phyloP scores from a whole-genome alignment of 1,140 invertebrate genomes.

The Meloidogyne hapla region DNA sequence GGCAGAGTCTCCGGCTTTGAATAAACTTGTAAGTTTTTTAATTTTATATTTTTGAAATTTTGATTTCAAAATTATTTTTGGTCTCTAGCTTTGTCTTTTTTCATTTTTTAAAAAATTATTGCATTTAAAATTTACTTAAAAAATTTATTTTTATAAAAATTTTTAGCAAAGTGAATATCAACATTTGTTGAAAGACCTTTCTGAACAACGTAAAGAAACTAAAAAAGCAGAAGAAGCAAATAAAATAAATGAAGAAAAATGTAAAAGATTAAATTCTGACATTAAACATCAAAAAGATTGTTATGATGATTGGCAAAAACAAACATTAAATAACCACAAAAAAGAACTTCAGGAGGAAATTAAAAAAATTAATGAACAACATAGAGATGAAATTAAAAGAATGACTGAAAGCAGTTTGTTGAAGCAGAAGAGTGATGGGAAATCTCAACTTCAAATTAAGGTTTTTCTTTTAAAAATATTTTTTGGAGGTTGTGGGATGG shows the following conservation, averaged over 20 bases:
- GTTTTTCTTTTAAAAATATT: too few species aligned
- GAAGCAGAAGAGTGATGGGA: too few species aligned
- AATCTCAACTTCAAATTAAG: too few species aligned
- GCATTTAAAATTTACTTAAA: too few species aligned
- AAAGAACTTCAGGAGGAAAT: background rate
- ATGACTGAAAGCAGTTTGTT: background rate
- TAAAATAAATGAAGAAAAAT: background rate
- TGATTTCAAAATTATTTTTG: too few species aligned
- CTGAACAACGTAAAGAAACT: background rate
- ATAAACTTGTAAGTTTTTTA: background rate
- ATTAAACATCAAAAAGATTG: background rate
- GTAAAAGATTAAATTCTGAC: background rate
- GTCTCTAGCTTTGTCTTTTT: too few species aligned
- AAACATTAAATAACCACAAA: background rate
- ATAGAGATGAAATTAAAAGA: background rate
- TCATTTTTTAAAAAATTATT: too few species aligned
- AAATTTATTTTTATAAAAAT: background rate
- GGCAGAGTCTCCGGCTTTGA: background rate
- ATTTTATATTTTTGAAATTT: too few species aligned
- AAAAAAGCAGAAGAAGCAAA: background rate
- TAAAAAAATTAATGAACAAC: background rate
- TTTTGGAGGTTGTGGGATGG: too few species aligned
- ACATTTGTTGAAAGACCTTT: background rate
- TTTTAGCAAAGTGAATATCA: background rate
- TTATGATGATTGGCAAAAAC: background rate